phyloP scores from a whole-genome alignment of 1,140 invertebrate species.

The Papilio polytes region DNA sequence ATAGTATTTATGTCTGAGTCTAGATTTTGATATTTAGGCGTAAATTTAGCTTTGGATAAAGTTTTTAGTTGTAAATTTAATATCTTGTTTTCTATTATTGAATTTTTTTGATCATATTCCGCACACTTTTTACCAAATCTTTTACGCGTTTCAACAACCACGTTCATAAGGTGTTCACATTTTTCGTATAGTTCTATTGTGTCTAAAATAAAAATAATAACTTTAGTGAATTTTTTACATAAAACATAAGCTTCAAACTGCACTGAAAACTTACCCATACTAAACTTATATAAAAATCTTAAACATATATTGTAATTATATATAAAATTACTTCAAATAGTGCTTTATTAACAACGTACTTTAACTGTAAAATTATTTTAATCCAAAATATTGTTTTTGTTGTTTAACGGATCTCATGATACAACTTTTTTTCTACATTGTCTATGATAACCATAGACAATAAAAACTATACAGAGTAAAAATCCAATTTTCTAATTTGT shows the following conservation, averaged over 20 bases:
- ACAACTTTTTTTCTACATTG: not conserved
- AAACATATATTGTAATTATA: too few relatives aligned
- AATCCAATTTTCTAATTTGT: not conserved
- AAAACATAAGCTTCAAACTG: not conserved
- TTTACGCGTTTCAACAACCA: slow-evolving; percentile 72
- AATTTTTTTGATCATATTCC: slow-evolving; percentile 67
- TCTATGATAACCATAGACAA: not conserved
- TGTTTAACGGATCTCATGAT: not conserved
- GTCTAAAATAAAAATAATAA: slow-evolving; percentile 48
- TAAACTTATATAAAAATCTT: not conserved
- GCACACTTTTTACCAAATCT: slow-evolving; percentile 68
- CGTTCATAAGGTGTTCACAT: slow-evolving; percentile 72
- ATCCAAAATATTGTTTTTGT: not conserved
- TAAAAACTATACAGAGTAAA: not conserved
- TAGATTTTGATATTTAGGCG: slow-evolving; percentile 57
- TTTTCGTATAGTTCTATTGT: slow-evolving; percentile 55
- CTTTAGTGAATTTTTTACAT: not conserved
- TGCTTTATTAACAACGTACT: too few relatives aligned
- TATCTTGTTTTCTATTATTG: slow-evolving; percentile 65
- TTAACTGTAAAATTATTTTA: not conserved
- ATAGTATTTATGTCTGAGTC: slow-evolving; percentile 50
- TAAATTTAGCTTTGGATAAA: slow-evolving; percentile 58
- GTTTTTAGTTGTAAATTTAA: slow-evolving; percentile 63
- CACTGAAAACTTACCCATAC: slow-evolving; percentile 1
- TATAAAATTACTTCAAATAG: too few relatives aligned